Base-by-base conservation (phyloP, 2,888 invertebrate species). In the Acanthosepion pharaonis region DNA sequence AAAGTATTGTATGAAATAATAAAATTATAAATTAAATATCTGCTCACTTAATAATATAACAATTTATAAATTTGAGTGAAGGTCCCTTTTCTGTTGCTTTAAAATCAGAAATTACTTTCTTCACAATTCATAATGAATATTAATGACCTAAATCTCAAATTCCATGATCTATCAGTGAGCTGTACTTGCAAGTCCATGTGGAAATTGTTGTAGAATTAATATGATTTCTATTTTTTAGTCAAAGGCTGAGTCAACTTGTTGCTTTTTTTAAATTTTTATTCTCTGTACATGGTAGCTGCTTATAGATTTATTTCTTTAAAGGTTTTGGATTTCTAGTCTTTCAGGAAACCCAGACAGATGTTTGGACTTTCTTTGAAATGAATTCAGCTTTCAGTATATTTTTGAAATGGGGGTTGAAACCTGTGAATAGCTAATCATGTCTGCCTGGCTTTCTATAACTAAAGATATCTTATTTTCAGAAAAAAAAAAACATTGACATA, bases 261-360 rank as follows among this genome's bases (percentile, higher is more conserved):
- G 28, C 9, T 78, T 78, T 78, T 78, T 0, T 9, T 33, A 33
- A n/a, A 78, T 11, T 15, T 33, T 15, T 78, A 15, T 78, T 78
- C 33, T n/a, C n/a, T 78, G 11, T 78, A 5, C 15, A n/a, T 78
- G 33, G 78, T n/a, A 78, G 78, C 78, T 78, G 78, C 15, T 78
- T 78, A 18, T n/a, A 78, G 9, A 78, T 78, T 9, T n/a, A 18
- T 33, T 78, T 78, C n/a, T n/a, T 78, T 78, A 15, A 78, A 15
- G 15, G n/a, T 78, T n/a, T 78, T 78, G n/a, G n/a, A 78, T 15
- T 78, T 95, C 94, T 94, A 93, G 55, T 53, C 49, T 94, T 28
- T 33, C 15, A 92, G 28, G 48, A 51, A 53, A 92, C 23, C 15
- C 8, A 51, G 20, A 28, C 92, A 51, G 92, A 92, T 49, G 49